Conservation (phyloP, 2,888 invertebrate genomes). For the Stenodema calcarata region DNA sequence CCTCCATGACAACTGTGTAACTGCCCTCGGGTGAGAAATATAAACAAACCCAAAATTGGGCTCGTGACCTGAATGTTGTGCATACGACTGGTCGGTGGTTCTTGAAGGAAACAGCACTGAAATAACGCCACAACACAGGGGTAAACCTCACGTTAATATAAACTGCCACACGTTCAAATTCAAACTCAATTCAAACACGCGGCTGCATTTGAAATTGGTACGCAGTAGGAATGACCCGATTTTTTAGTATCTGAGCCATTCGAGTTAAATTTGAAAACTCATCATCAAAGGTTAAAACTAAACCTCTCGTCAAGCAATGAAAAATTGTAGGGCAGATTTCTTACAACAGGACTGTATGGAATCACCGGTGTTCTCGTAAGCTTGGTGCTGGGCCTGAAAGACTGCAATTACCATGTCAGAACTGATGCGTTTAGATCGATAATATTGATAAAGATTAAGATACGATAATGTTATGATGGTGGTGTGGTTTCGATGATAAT, state of each 20-base stretch:
- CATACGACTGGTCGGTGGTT: constrained; percentile 67
- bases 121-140: constrained; percentile 58
- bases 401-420: not conserved
- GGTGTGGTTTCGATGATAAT: too few relatives aligned
- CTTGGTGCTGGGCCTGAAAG: not conserved
- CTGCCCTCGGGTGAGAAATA: constrained; percentile 94
- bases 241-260: not conserved
- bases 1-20: constrained; percentile 97
- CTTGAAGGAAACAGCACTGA: constrained; percentile 78
- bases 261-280: not conserved
- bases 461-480: too few relatives aligned
- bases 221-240: not conserved
- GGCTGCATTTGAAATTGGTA: not conserved
- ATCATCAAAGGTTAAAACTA: not conserved
- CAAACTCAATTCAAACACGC: not conserved
- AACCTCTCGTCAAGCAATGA: not conserved
- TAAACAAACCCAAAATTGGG: constrained; percentile 92
- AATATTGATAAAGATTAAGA: too few relatives aligned
- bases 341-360: not conserved
- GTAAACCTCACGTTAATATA: not conserved
- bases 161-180: not conserved
- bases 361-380: not conserved
- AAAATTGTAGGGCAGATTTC: not conserved
- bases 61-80: constrained; percentile 66
- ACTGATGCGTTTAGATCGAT: not conserved